Evolutionary conservation across 2,113 vertebrate species (phyloP).

Genomic region (Colius striatus): DNA sequence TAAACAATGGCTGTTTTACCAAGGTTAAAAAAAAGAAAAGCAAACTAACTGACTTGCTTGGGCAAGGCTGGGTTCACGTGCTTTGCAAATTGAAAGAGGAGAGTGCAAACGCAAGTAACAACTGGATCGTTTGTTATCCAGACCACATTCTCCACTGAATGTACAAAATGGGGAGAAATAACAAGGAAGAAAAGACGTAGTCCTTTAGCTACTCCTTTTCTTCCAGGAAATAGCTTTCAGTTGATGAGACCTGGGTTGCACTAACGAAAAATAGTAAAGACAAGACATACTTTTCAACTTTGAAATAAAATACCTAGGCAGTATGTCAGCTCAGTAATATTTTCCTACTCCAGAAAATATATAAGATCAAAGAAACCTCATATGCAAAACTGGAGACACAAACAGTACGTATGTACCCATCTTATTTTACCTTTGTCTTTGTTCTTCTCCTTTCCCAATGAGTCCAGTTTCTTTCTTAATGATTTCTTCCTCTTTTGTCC

Average conservation of each 20-base stretch:
- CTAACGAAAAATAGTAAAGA: neutral
- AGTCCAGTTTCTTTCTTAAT: conserved; percentile 94
- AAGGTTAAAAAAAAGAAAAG: neutral
- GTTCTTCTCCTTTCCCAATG: conserved; percentile 94
- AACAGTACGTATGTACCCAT: neutral
- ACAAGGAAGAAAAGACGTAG: neutral
- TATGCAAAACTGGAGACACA: neutral
- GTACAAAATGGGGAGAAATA: neutral
- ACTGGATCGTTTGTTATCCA: neutral
- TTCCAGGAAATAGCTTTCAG: neutral
- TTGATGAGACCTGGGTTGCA: neutral
- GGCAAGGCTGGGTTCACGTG: neutral
- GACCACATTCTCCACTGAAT: neutral
- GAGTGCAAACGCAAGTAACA: neutral
- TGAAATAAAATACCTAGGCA: neutral
- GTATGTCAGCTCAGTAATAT: neutral
- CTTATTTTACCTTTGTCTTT: conserved; percentile 91
- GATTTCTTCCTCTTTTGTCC: conserved; percentile 95
- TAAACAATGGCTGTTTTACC: neutral
- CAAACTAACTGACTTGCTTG: neutral
- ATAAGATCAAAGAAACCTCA: neutral
- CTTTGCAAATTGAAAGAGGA: neutral
- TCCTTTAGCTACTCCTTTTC: neutral
- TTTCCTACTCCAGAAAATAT: neutral
- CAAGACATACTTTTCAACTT: neutral